Evolutionary conservation across 2,888 invertebrate species (phyloP), one percentile per base, ranked within the genome.

Genomic region (Drosophila tripunctata): DNA sequence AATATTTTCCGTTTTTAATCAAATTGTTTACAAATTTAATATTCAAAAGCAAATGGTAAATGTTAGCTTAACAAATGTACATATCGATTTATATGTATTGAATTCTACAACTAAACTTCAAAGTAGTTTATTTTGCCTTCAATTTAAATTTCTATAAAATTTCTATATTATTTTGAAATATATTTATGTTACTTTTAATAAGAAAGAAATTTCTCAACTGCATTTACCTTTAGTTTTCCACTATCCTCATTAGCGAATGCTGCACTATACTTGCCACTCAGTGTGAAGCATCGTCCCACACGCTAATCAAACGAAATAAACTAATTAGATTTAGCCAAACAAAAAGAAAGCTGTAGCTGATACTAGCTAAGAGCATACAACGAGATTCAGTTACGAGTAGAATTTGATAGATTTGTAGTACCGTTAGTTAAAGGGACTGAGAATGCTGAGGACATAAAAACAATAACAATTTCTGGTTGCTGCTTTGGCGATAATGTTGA

Each of bases 391-490:
- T 43, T 27, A 15, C 24, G 24, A 27, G 15, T 5, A 27, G 24
- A 35, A 15, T 44, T 56, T 43, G 19, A 52, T 19, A 12, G 12
- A 38, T 35, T 19, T 27, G 24, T 12, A 35, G 43, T 43, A 52
- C 47, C 48, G 1, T 24, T 7, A 10, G 17, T 3, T 4, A 3
- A n/a, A 14, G 2, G 41, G 4, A 5, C 3, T 12, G 40, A 2
- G 19, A 10, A n/a, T 36, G 3, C 35, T 43, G 17, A 55, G 40
- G n/a, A 56, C 48, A 50, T 48, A 36, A 44, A 63, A 75, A 71
- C 67, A 75, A 68, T 65, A 76, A 78, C 69, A 79, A 75, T 79
- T 77, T 69, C 40, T 19, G 47, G 55, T 6, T 65, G 43, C 7
- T 65, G 43, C 57, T 68, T 50, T 56, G 35, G 47, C 55, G 64